A percentile compares a stretch with the other conserved stretches of the same genome.
phyloP scores from a whole-genome alignment of 2,888 invertebrate genomes.

The Yponomeuta malinellus region DNA sequence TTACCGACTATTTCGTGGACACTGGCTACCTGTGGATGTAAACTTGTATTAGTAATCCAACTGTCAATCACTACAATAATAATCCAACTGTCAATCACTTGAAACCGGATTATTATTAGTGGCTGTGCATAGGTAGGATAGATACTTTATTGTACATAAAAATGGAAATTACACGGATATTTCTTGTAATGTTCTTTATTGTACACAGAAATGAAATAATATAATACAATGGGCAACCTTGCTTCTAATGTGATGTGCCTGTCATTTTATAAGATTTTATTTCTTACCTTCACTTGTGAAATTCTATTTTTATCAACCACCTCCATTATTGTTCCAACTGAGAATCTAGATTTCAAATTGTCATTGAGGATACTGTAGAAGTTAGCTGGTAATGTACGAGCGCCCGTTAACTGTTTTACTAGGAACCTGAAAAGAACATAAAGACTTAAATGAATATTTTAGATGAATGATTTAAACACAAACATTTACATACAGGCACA shows the following conservation, averaged over 20 bases:
- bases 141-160: not conserved
- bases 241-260: no score
- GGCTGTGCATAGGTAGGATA: no score
- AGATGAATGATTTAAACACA: no score
- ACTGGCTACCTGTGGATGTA: constrained; percentile 80
- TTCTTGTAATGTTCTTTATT: not conserved
- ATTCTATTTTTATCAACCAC: constrained; percentile 97
- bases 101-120: no score
- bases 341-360: constrained; percentile 88
- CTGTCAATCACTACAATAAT: no score
- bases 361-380: constrained; percentile 92
- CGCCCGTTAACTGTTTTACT: constrained; percentile 93
- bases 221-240: no score
- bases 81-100: no score
- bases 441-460: not conserved
- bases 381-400: constrained; percentile 95
- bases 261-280: no score
- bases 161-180: no score
- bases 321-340: constrained; percentile 89
- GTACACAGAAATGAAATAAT: no score
- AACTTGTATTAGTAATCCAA: no score
- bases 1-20: constrained; percentile 95
- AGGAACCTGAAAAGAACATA: constrained; percentile 76
- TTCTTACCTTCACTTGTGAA: constrained; percentile 85
- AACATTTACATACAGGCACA: no score